A percentile compares a stretch with the other conserved stretches of the same genome.
phyloP scores from a whole-genome alignment of 2,113 vertebrate species.

The Chionis minor region DNA sequence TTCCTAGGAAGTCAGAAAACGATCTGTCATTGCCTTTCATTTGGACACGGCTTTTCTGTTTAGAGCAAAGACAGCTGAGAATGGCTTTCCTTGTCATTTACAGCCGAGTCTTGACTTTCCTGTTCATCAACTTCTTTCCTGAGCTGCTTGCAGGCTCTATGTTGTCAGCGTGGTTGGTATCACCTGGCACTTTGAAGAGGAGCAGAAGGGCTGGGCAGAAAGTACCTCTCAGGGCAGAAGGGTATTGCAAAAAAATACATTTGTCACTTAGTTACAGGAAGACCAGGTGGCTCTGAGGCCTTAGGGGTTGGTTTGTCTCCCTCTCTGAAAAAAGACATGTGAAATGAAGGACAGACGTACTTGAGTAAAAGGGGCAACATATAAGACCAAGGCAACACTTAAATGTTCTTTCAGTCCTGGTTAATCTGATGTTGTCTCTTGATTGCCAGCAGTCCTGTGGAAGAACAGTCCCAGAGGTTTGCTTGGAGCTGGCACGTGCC shows the following conservation, averaged over 20 bases:
- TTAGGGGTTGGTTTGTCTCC: neutral
- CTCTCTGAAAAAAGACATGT: neutral
- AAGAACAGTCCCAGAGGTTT: neutral
- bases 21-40: neutral
- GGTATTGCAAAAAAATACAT: neutral
- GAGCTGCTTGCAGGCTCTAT: neutral
- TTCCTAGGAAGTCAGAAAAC: slow-evolving; percentile 4
- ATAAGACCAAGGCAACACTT: neutral
- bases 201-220: neutral
- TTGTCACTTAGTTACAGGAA: neutral
- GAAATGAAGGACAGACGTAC: neutral
- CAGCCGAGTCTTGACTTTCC: neutral
- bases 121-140: neutral
- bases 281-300: neutral
- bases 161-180: neutral
- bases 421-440: neutral
- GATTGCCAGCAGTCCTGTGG: neutral
- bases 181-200: neutral
- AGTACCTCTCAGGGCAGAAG: neutral
- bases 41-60: neutral
- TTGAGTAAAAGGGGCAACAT: neutral
- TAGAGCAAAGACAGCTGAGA: neutral
- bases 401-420: neutral
- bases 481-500: neutral
- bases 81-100: slow-evolving; percentile 1